Evolutionary conservation across 53 echinoderm and acorn worm genomes (phyloP), one percentile per base, ranked within the genome.

Genomic region (Henricia sp.): DNA sequence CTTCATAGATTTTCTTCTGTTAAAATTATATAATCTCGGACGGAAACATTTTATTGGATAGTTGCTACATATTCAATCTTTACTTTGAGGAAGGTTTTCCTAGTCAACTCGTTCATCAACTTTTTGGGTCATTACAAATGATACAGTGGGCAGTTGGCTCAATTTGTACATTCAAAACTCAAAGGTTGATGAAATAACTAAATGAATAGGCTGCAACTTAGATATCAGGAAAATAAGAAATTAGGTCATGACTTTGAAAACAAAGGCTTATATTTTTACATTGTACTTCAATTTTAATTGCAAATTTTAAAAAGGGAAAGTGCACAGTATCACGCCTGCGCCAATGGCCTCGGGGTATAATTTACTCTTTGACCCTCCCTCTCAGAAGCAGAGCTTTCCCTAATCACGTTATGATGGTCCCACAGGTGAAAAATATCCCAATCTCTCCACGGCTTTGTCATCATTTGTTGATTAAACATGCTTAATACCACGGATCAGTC

Each of bases 291-390:
- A 32, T 33, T 65, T n/a, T 65, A 32, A 39, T 19, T 20, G 19
- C 19, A 68, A 35, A 39, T 36, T 68, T 36, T 40, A 23, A 11
- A n/a, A n/a, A 5, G 28, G 37, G 33, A n/a, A 10, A n/a, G 21
- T 37, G 20, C 65, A 32, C 32, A 65, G 29, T 35, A n/a, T n/a
- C n/a, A n/a, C n/a, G n/a, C n/a, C n/a, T 67, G 19, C 37, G 23
- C 20, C 6, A 37, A 9, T 23, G 5, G 26, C 59, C 76, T 59
- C 26, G 21, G 58, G 76, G 58, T 76, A 57, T 39, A 57, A 38
- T 57, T 76, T 59, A 76, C 76, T 57, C 76, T 57, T 76, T 76
- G 76, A 76, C 58, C 76, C 59, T 41, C 16, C 56, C 29, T 28
- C 40, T 14, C 35, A 27, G 68, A 42, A 1, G 20, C 52, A 54